Conservation (phyloP, 2,113 vertebrate species). For the Phasianus colchicus region DNA sequence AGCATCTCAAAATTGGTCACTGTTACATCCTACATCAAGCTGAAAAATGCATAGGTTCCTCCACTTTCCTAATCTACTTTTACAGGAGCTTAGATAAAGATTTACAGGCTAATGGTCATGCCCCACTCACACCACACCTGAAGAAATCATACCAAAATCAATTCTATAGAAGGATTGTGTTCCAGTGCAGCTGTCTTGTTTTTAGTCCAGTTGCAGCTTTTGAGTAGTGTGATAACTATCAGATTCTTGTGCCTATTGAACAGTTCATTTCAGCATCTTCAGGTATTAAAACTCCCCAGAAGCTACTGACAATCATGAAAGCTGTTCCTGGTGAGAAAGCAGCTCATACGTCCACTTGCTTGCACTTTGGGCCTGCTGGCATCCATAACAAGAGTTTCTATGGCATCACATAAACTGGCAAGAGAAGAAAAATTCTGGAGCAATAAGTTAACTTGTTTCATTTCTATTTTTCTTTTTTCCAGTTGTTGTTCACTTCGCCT, state of each 20-base stretch:
- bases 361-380: neutral
- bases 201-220: neutral
- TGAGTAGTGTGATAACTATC: neutral
- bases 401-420: neutral
- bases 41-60: neutral
- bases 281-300: neutral
- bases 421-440: neutral
- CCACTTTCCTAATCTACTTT: neutral
- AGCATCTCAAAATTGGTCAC: neutral
- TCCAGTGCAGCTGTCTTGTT: neutral
- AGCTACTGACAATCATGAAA: neutral
- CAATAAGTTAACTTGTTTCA: neutral
- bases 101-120: rapidly evolving
- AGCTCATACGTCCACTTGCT: neutral
- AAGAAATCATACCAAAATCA: neutral
- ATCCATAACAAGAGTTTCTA: neutral
- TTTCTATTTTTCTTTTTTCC: neutral
- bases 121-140: no score
- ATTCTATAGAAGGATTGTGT: rapidly evolving
- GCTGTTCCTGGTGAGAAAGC: neutral
- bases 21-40: neutral
- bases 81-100: neutral
- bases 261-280: neutral
- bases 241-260: neutral
- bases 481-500: neutral